Evolutionary conservation across 2,797 vertebrate genomes (phyloP), one percentile per base, ranked within the genome.

Genomic region (Channallabes apus): DNA sequence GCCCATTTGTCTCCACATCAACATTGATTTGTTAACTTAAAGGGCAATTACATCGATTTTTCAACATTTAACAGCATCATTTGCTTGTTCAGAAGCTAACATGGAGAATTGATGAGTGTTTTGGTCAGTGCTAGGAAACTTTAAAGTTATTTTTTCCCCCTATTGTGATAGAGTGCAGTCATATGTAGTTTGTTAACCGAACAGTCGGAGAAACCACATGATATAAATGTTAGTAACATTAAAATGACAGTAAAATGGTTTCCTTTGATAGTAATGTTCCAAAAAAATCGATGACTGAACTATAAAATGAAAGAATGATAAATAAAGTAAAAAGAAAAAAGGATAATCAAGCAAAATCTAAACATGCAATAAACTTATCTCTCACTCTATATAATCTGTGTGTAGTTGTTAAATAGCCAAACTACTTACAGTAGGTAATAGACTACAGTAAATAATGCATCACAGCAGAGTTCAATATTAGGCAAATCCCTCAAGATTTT

Each of bases 11-110:
- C 68, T 68, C 75, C 61, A 84, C 62, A 80, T 81, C 82, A 62
- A 27, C 62, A 83, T 80, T 75, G 7, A 62, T 64, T 41, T 83
- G 29, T 72, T 56, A 18, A n/a, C 61, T 32, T 68, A 82, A 86
- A 84, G 82, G 61, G 72, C 71, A 84, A 84, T 65, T 83, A 71
- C 59, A 83, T 56, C 72, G 77, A 80, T 71, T 62, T 85, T 85
- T 85, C 20, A 41, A 59, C 41, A 71, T 69, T 73, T 59, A 35
- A 35, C 61, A 56, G 59, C 7, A n/a, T 65, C 41, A 83, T 76
- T 83, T 76, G 69, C 58, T 64, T 62, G 71, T 75, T 83, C 58
- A 83, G 58, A 65, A 32, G 38, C 18, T 54, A 62, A 65, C 59
- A 18, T 64, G 20, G 32, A 78, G 56, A 35, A 5, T 0, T 27